Evolutionary conservation across 2,888 invertebrate species (phyloP), one percentile per base, ranked within the genome.

Genomic region (Lasioglossum lativentre): DNA sequence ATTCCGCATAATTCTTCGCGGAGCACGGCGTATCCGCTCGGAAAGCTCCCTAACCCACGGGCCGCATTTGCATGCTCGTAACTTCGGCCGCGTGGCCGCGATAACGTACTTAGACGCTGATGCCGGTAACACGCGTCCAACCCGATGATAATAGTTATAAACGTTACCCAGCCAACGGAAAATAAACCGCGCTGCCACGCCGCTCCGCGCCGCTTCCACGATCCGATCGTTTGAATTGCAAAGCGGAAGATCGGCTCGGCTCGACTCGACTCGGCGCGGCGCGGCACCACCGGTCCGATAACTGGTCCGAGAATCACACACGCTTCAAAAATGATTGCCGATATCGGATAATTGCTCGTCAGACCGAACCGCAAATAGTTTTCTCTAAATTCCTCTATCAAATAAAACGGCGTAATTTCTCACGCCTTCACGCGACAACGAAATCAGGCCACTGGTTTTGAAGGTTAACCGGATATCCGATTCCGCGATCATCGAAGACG

Each of bases 31-130:
- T 82, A 84, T 77, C 79, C 82, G 85, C 77, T 75, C 45, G 63
- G 63, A 70, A 42, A 83, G 38, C 80, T 59, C 83, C 71, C 34
- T 40, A 38, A 40, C 70, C 38, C 40, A n/a, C n/a, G 38, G 40
- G 76, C 66, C 52, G 86, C 85, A 86, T 89, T 90, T 91, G 85
- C 88, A 85, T 89, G 88, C 85, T 84, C 86, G 82, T 86, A 89
- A 86, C 86, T 84, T 73, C 63, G 75, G 27, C 72, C 75, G 72
- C 73, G 75, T 71, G 59, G 40, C 56, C 30, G 47, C 88, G 83
- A 88, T 86, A 88, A 88, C 86, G 80, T 71, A 75, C 75, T 80
- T 82, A 83, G 83, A 72, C 79, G 83, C 47, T 52, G 79, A 70
- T 72, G 86, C 66, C 78, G 81, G 56, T 79, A 82, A 82, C 82